Evolutionary conservation across 2,797 vertebrate species (phyloP), one percentile per base, ranked within the genome.

Genomic region (Aphelocoma californica): DNA sequence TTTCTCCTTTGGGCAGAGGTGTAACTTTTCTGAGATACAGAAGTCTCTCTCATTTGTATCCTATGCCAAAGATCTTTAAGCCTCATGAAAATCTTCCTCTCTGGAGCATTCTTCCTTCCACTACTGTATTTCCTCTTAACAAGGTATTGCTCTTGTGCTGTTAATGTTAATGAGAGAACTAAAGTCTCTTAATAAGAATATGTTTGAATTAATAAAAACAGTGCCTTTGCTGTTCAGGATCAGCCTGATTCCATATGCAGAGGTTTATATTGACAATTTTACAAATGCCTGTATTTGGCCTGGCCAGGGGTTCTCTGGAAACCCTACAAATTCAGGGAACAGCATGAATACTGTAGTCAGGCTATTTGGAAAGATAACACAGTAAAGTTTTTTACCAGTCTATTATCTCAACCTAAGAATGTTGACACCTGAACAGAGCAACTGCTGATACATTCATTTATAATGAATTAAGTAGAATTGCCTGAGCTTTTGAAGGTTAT

Each of bases 31-130:
- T 75, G 65, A 88, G 71, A 85, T 54, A 36, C 64, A 48, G 23
- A 86, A 92, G 29, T 58, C 84, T 47, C 72, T 50, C 71, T 78
- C 23, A 70, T 81, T 92, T 77, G 32, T 85, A 58, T 90, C 86
- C 56, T 83, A 31, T 73, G 82, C 80, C 58, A 74, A 71, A 79
- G 65, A 94, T 77, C 90, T 91, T 90, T 86, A 90, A 85, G 48
- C 50, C 40, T 79, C 58, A 1, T 38, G 34, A 90, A 94, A 93
- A 88, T 73, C 24, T 95, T 90, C 38, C 44, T 82, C 56, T 79
- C 65, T 92, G 21, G 56, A 95, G 58, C 36, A 60, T 92, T 95
- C 80, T 93, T 94, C 70, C 93, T 97, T 96, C 90, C 21, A 23
- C 56, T 92, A 36, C 73, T 80, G 40, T 88, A 64, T 86, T 90